Evolutionary conservation across 2,797 vertebrate species (phyloP).

Genomic region (Taeniopygia guttata): DNA sequence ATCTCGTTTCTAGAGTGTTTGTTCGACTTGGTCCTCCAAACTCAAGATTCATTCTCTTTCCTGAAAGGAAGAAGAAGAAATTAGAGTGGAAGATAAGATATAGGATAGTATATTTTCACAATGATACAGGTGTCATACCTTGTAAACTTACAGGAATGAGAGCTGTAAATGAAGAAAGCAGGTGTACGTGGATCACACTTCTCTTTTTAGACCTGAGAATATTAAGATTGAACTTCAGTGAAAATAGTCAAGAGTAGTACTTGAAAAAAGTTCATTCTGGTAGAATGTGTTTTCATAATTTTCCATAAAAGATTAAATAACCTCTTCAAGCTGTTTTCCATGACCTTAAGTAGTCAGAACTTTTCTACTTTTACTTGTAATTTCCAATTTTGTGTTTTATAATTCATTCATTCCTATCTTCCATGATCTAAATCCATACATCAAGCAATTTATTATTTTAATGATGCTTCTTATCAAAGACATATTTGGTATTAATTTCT

Average conservation of each 20-base stretch:
- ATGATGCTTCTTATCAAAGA: not conserved
- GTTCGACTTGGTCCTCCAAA: not conserved
- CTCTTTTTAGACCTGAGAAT: not conserved
- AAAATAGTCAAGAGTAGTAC: not conserved
- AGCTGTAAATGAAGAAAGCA: not conserved
- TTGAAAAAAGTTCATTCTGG: not conserved
- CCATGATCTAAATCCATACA: not conserved
- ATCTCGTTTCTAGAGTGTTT: not conserved
- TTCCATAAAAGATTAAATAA: not conserved
- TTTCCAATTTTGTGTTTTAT: not conserved
- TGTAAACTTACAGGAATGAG: not conserved
- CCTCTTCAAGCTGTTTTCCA: not conserved
- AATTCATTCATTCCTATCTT: not conserved
- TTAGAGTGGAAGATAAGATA: not conserved
- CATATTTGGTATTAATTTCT: not conserved
- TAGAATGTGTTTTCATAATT: not conserved
- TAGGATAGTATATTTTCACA: not conserved
- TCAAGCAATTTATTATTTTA: too few relatives aligned
- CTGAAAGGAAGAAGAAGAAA: not conserved
- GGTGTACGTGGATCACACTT: not conserved
- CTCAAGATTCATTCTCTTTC: not conserved
- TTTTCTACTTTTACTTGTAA: not conserved
- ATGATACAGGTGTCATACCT: not conserved
- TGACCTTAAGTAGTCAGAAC: not conserved
- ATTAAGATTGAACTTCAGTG: not conserved